These are phyloP conservation scores for Urocolius indicus DNA, from an alignment of 2,113 vertebrate species.

Conservation along the genomic window DNA sequence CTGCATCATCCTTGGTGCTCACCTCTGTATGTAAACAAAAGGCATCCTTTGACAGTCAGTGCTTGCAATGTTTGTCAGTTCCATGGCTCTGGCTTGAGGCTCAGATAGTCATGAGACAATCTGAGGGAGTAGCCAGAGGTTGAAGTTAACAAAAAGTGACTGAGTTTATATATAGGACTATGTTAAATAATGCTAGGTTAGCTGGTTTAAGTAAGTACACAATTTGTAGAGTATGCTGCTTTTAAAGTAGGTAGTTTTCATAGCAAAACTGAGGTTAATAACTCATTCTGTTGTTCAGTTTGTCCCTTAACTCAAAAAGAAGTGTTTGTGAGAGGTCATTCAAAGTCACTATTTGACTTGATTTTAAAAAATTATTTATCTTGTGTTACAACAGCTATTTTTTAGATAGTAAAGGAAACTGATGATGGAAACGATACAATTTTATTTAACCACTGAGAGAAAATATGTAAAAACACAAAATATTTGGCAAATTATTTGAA, in stretches of 20 bases:
- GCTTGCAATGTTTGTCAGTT: constrained; percentile 18
- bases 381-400: background rate
- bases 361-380: background rate
- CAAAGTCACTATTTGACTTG: background rate
- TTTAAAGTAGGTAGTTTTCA: background rate
- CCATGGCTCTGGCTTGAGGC: constrained; percentile 13
- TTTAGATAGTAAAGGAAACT: background rate
- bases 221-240: background rate
- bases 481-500: background rate
- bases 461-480: background rate
- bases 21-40: background rate
- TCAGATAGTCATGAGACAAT: constrained; percentile 47
- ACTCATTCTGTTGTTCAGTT: background rate
- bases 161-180: constrained; percentile 16
- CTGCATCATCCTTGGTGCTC: background rate
- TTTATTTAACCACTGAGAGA: background rate
- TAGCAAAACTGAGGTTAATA: background rate
- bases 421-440: background rate
- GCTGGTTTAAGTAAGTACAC: constrained; percentile 9
- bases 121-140: constrained; percentile 31
- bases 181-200: constrained; percentile 58
- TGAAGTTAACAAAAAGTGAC: constrained; percentile 60
- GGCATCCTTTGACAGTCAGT: background rate
- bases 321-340: background rate
- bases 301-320: background rate